phyloP scores from a whole-genome alignment of 2,888 invertebrate species.

The Resseliella maxima region DNA sequence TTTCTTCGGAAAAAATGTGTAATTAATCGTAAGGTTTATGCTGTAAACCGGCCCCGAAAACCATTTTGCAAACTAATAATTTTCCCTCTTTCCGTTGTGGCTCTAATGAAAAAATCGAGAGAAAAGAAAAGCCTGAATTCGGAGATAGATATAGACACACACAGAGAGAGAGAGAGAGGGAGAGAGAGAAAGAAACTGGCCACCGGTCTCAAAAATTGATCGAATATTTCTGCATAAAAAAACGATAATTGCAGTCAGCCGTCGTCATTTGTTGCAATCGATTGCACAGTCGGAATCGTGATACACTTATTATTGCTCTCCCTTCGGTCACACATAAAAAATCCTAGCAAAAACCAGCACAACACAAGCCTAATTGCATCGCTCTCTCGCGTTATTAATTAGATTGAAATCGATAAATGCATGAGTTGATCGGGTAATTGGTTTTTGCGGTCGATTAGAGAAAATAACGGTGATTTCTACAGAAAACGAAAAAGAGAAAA shows the following conservation, averaged over 20 bases:
- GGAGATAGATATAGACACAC: too few species aligned
- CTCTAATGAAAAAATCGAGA: background rate
- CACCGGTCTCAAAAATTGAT: background rate
- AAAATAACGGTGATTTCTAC: constrained; percentile 22
- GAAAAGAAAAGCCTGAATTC: background rate
- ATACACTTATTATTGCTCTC: constrained; percentile 41
- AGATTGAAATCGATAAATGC: constrained; percentile 39
- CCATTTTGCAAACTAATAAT: too few species aligned
- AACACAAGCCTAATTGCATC: background rate
- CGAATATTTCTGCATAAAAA: background rate
- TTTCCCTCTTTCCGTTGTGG: background rate
- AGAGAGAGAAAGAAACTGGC: background rate
- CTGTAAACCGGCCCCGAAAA: background rate
- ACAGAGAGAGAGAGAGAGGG: too few species aligned
- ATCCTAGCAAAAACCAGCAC: background rate
- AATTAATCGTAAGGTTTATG: background rate
- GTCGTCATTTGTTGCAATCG: background rate
- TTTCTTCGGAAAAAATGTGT: background rate
- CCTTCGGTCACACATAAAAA: constrained; percentile 21
- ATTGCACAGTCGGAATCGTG: constrained; percentile 26
- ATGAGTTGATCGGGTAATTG: background rate
- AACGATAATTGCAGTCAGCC: background rate
- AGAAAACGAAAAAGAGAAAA: too few species aligned
- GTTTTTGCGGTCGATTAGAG: constrained; percentile 50
- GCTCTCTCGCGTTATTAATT: constrained; percentile 33